Percentiles rank a stretch among this genome's conserved stretches.
These are phyloP conservation scores for Oscheius sp. DNA, from an alignment of 2,888 invertebrate genomes.

Conservation along the genomic window DNA sequence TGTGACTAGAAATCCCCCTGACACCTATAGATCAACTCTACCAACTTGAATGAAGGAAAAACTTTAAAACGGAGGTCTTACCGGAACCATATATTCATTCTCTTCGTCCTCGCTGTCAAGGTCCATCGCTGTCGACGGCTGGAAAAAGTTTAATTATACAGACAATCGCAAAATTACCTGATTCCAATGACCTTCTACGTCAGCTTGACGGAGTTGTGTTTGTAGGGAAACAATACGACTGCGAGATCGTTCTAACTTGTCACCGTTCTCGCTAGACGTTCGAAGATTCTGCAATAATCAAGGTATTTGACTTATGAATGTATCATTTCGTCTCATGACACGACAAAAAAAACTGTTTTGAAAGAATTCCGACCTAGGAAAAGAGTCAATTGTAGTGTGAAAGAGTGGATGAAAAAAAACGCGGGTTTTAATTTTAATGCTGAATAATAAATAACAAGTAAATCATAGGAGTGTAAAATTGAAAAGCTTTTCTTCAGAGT, in stretches of 20 bases:
- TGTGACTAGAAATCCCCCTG: neutral
- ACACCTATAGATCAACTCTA: neutral
- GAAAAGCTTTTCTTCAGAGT: no score
- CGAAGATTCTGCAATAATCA: slow-evolving; percentile 48
- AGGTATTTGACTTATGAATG: neutral
- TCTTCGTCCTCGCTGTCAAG: slow-evolving; percentile 30
- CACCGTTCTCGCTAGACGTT: slow-evolving; percentile 51
- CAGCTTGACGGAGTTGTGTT: slow-evolving; percentile 45
- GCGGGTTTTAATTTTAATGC: no score
- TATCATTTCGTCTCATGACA: no score
- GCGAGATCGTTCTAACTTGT: slow-evolving; percentile 52
- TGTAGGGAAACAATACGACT: slow-evolving; percentile 54
- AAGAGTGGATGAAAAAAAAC: no score
- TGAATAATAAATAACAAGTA: no score
- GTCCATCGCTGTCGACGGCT: slow-evolving; percentile 28
- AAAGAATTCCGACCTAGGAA: no score
- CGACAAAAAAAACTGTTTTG: no score
- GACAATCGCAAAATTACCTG: slow-evolving; percentile 7
- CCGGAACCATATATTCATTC: slow-evolving; percentile 27
- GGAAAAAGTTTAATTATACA: slow-evolving; percentile 4
- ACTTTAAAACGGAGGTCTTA: slow-evolving; percentile 12
- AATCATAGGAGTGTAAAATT: no score
- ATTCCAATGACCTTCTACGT: slow-evolving; percentile 23
- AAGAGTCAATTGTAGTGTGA: no score
- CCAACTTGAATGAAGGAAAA: slow-evolving; percentile 1